These are phyloP conservation scores for Notocelia uddmanniana DNA, from an alignment of 2,888 invertebrate species.

Conservation along the genomic window DNA sequence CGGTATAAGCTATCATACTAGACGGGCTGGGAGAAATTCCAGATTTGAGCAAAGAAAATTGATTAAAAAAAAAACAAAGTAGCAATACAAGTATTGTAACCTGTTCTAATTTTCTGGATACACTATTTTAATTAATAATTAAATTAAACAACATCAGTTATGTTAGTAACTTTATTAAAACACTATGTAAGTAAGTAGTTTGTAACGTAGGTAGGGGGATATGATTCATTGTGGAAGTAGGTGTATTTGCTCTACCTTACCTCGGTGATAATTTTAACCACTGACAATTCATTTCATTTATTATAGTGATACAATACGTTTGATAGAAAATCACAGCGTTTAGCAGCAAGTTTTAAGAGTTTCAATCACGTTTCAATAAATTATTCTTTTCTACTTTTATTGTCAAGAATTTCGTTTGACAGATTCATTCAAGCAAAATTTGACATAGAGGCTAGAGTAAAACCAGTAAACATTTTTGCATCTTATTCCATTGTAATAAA, in stretches of 20 bases:
- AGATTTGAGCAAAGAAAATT: no score
- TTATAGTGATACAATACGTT: background rate
- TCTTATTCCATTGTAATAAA: no score
- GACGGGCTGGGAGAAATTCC: no score
- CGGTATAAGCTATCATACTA: no score
- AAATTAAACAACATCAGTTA: background rate
- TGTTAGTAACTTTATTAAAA: background rate
- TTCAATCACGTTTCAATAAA: no score
- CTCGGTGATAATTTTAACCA: conserved; percentile 71
- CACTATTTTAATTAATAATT: background rate
- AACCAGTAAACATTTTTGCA: no score
- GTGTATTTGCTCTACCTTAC: conserved; percentile 51
- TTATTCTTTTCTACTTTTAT: background rate
- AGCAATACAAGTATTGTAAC: no score
- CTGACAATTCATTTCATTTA: conserved; percentile 59
- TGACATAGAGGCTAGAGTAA: no score
- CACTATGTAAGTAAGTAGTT: background rate
- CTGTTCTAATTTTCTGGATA: no score
- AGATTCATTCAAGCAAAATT: background rate
- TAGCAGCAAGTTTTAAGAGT: no score
- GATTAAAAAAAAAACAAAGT: no score
- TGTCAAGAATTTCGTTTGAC: background rate
- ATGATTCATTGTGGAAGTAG: background rate
- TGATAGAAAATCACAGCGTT: background rate
- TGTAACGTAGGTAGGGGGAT: background rate